Conservation (phyloP, 2,113 vertebrate species). For the Hippolais icterina region DNA sequence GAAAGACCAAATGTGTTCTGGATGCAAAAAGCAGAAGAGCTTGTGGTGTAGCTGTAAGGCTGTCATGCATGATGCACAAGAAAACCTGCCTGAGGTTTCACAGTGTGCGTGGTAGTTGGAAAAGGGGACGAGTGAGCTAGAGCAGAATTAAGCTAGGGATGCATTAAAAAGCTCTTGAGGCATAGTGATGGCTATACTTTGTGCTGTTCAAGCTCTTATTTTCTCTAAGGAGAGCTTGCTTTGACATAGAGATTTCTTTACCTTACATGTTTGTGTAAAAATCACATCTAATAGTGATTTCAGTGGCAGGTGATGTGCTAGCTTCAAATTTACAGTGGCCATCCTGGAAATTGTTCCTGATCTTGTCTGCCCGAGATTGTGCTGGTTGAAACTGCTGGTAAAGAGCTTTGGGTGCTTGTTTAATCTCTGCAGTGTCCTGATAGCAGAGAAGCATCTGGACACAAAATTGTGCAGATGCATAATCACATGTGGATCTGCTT, state of each 20-base stretch:
- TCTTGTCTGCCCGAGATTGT: neutral
- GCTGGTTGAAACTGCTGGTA: neutral
- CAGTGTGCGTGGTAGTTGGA: rapidly evolving
- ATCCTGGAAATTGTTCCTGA: neutral
- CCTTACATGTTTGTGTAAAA: neutral
- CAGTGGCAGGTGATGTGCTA: neutral
- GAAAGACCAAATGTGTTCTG: neutral
- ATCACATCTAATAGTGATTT: neutral
- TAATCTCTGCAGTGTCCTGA: neutral
- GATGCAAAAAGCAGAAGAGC: neutral
- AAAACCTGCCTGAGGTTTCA: neutral
- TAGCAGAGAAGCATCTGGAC: neutral
- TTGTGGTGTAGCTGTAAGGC: neutral
- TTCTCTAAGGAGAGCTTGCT: neutral
- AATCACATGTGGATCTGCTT: neutral
- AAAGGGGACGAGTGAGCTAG: neutral
- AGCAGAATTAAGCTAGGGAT: neutral
- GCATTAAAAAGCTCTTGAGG: neutral
- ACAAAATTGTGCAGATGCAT: neutral
- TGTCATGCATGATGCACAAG: neutral
- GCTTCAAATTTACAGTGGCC: neutral
- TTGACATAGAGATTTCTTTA: neutral
- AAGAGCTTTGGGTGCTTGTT: neutral
- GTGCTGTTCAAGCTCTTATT: neutral
- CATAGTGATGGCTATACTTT: neutral